Percentiles rank a stretch among this genome's conserved stretches.
Evolutionary conservation across 2,797 vertebrate genomes (phyloP).

Genomic region (Coranthus polyacanthus): DNA sequence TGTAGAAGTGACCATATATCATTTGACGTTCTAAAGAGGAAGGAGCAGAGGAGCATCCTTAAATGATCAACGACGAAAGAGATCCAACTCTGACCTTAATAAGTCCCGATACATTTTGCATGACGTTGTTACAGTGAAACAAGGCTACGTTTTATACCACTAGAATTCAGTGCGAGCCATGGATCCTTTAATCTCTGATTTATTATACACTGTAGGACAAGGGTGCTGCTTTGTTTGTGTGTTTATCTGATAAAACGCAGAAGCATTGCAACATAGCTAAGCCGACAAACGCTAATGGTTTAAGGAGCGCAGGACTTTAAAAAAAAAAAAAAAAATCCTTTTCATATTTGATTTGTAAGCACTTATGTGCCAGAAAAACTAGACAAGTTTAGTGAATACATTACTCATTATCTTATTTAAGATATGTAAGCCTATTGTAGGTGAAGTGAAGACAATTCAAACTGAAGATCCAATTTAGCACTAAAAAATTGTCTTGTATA

Average conservation of each 20-base stretch:
- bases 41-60: slow-evolving; percentile 72
- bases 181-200: slow-evolving; percentile 43
- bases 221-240: no score
- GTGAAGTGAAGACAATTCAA: slow-evolving; percentile 86
- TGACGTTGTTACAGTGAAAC: slow-evolving; percentile 30
- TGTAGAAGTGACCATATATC: slow-evolving; percentile 82
- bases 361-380: neutral
- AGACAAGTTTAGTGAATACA: neutral
- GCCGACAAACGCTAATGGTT: slow-evolving; percentile 1
- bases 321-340: no score
- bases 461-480: slow-evolving; percentile 90
- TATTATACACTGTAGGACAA: slow-evolving; percentile 9
- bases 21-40: slow-evolving; percentile 70
- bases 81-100: slow-evolving; percentile 72
- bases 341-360: neutral
- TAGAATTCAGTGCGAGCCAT: slow-evolving; percentile 27
- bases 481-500: slow-evolving; percentile 91
- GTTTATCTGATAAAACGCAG: neutral
- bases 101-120: slow-evolving; percentile 54
- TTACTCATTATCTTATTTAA: slow-evolving; percentile 2
- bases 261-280: slow-evolving; percentile 18
- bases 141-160: slow-evolving; percentile 28
- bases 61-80: slow-evolving; percentile 83
- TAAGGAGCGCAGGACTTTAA: neutral
- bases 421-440: slow-evolving; percentile 62